Evolutionary conservation across 2,797 vertebrate genomes (phyloP).

Genomic region (Hylomyscus alleni): DNA sequence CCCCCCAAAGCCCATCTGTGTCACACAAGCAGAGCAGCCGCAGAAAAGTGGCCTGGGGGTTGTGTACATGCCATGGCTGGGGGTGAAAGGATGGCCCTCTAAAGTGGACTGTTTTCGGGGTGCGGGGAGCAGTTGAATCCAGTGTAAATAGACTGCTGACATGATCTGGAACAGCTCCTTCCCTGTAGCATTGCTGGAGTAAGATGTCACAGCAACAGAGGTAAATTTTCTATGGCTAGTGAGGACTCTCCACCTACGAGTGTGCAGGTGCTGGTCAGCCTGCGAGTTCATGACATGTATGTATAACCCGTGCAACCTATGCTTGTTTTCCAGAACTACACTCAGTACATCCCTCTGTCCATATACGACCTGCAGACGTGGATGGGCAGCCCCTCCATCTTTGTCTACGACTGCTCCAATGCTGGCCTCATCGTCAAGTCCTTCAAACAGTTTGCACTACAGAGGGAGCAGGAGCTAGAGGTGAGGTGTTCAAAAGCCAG

Average conservation of each 20-base stretch:
- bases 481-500: conserved; percentile 86
- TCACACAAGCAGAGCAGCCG: not conserved
- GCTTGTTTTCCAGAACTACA: conserved; percentile 94
- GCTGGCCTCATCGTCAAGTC: conserved; percentile 99
- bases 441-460: conserved; percentile 98
- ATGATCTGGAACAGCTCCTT: accelerated
- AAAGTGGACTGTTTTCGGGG: not conserved
- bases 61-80: not conserved
- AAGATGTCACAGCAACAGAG: accelerated
- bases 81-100: not conserved
- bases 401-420: conserved; percentile 99
- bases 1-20: not conserved
- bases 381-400: conserved; percentile 99
- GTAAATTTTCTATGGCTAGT: accelerated
- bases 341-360: conserved; percentile 99
- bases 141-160: not conserved
- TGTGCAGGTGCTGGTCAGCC: accelerated
- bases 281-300: not conserved
- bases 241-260: accelerated
- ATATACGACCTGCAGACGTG: conserved; percentile 99
- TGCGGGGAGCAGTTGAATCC: no score
- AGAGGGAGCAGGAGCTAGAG: conserved; percentile 98
- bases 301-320: not conserved
- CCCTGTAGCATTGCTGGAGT: not conserved
- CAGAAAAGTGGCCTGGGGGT: not conserved